Evolutionary conservation across 2,113 vertebrate genomes (phyloP), one percentile per base, ranked within the genome.

Genomic region (Malurus melanocephalus): DNA sequence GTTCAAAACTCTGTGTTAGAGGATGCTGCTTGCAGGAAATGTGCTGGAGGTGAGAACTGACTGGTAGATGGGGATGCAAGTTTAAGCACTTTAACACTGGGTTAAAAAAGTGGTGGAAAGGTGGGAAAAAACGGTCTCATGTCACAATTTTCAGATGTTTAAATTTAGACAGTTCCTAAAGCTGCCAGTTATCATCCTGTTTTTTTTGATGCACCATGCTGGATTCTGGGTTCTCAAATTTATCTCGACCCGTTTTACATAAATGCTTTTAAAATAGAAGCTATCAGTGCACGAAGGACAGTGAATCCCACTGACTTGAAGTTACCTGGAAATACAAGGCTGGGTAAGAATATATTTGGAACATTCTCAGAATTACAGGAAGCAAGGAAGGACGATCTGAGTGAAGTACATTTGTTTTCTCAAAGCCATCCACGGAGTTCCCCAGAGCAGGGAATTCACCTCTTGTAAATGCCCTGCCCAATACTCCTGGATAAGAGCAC

Each of bases 201-300:
- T 85, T 77, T 77, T 77, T 61, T 59, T 61, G 75, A 86, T 80
- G 45, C 66, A 68, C 48, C 17, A 64, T 11, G 1, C 35, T 67
- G 60, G 27, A 51, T 35, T 65, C 23, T 64, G 61, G 28, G n/a
- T 66, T 68, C 66, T 56, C 43, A 57, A 61, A 89, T 79, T 71
- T 88, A 35, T 57, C 62, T 48, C 57, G 81, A 42, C 51, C 0
- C 1, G 21, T 71, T 92, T 94, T 90, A 86, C 80, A 80, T 67
- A 91, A 90, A 62, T 42, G 64, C 71, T 79, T 93, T 90, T 59
- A 59, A 81, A 93, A 45, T 2, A 48, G n/a, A 81, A 91, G 66
- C 67, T 92, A 88, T 24, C 61, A 61, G 62, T n/a, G 73, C 83
- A 84, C 84, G 83, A 94, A 94, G 83, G 76, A 80, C 85, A 65